A percentile compares a stretch with the other conserved stretches of the same genome.
These are phyloP conservation scores for Argyrosomus japonicus DNA, from an alignment of 2,113 vertebrate species.

Conservation along the genomic window DNA sequence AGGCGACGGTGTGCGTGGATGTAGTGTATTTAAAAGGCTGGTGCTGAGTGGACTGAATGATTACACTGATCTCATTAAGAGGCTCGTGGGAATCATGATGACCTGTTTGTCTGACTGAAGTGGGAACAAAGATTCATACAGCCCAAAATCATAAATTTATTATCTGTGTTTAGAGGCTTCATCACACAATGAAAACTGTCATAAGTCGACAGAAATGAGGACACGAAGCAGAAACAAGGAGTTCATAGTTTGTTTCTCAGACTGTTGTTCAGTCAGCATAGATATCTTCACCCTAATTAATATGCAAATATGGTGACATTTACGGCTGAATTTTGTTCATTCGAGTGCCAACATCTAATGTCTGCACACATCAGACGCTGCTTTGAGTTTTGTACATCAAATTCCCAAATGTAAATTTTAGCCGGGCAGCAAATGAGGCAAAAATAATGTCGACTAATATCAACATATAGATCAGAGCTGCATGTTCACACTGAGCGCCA, in stretches of 20 bases:
- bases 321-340: slow-evolving; percentile 38
- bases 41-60: slow-evolving; percentile 38
- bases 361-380: slow-evolving; percentile 42
- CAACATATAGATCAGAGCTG: slow-evolving; percentile 23
- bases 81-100: slow-evolving; percentile 31
- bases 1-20: slow-evolving; percentile 61
- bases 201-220: no score
- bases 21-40: slow-evolving; percentile 46
- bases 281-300: slow-evolving; percentile 50
- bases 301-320: slow-evolving; percentile 66
- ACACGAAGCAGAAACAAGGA: neutral
- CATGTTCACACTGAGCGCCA: neutral
- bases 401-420: slow-evolving; percentile 23
- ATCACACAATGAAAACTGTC: no score
- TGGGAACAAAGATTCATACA: neutral
- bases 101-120: slow-evolving; percentile 7
- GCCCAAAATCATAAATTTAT: neutral
- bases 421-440: slow-evolving; percentile 43
- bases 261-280: neutral
- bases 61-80: slow-evolving; percentile 67
- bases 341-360: slow-evolving; percentile 28
- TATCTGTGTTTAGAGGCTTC: neutral
- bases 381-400: slow-evolving; percentile 24
- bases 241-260: neutral
- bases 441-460: slow-evolving; percentile 44